Percentiles rank a stretch among this genome's conserved stretches.
phyloP scores from a whole-genome alignment of 2,888 invertebrate genomes.

The Cerceris rybyensis region DNA sequence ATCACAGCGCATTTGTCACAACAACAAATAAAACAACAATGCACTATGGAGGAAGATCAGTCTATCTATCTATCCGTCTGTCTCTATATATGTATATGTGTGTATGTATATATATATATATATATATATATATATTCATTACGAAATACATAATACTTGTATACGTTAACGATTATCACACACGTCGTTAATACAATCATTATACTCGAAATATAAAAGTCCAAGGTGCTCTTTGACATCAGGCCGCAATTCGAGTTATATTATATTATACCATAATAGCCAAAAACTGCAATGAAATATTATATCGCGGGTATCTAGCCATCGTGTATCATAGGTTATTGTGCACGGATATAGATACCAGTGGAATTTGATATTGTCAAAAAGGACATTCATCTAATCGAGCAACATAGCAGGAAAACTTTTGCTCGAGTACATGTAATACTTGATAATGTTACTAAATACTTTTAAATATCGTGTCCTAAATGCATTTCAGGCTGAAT shows the following conservation, averaged over 20 bases:
- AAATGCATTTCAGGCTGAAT: slow-evolving; percentile 77
- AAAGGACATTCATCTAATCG: slow-evolving; percentile 27
- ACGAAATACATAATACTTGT: slow-evolving; percentile 13
- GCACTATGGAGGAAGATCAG: slow-evolving; percentile 53
- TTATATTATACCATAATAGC: slow-evolving; percentile 13
- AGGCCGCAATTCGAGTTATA: not conserved
- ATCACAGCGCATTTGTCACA: slow-evolving; percentile 60
- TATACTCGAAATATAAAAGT: not conserved
- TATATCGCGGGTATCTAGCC: slow-evolving; percentile 14
- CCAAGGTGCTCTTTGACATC: not conserved
- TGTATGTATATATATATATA: slow-evolving; percentile 23
- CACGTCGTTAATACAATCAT: not conserved
- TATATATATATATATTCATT: slow-evolving; percentile 28
- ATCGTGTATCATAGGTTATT: slow-evolving; percentile 32
- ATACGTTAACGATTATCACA: not conserved
- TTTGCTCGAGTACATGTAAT: not conserved
- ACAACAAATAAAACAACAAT: slow-evolving; percentile 56
- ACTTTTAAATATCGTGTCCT: slow-evolving; percentile 37
- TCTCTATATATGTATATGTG: slow-evolving; percentile 12
- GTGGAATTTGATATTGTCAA: slow-evolving; percentile 22
- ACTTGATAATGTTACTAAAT: not conserved
- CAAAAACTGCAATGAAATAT: slow-evolving; percentile 21
- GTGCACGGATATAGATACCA: slow-evolving; percentile 8
- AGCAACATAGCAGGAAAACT: not conserved
- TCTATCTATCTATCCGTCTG: slow-evolving; percentile 33